These are phyloP conservation scores for Darevskia nairensis DNA, from an alignment of 2,797 vertebrate genomes.

Conservation along the genomic window DNA sequence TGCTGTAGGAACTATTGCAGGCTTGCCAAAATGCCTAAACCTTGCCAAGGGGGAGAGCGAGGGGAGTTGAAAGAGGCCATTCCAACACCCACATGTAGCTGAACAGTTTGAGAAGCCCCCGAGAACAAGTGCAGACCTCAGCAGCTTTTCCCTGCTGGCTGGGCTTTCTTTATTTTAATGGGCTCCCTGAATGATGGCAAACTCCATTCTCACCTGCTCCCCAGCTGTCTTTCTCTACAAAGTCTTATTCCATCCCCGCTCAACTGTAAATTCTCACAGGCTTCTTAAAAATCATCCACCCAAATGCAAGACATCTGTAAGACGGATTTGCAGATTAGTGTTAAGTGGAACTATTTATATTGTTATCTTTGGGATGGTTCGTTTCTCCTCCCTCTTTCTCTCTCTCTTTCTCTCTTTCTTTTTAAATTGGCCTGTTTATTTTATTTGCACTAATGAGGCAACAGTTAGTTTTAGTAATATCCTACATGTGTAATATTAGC, in stretches of 20 bases:
- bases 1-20: too few species aligned
- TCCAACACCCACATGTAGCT: not conserved
- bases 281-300: constrained; percentile 47
- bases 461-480: not conserved
- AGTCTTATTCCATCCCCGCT: constrained; percentile 19
- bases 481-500: not conserved
- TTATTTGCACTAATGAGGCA: constrained; percentile 29
- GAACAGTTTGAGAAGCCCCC: not conserved
- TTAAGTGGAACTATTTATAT: constrained; percentile 46
- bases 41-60: not conserved
- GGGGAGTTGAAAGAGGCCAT: not conserved
- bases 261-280: constrained; percentile 19
- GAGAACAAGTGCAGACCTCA: not conserved
- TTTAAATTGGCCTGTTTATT: constrained; percentile 53
- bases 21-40: not conserved
- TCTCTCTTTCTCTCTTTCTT: constrained; percentile 24
- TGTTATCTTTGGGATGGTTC: constrained; percentile 66
- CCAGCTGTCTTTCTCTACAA: constrained; percentile 54
- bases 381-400: constrained; percentile 56
- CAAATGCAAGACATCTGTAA: constrained; percentile 58
- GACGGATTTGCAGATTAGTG: constrained; percentile 31
- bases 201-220: constrained; percentile 59
- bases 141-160: not conserved
- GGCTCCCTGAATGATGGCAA: constrained; percentile 18
- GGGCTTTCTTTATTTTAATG: not conserved